Evolutionary conservation across 2,797 vertebrate species (phyloP).

Genomic region (Brotula barbata): DNA sequence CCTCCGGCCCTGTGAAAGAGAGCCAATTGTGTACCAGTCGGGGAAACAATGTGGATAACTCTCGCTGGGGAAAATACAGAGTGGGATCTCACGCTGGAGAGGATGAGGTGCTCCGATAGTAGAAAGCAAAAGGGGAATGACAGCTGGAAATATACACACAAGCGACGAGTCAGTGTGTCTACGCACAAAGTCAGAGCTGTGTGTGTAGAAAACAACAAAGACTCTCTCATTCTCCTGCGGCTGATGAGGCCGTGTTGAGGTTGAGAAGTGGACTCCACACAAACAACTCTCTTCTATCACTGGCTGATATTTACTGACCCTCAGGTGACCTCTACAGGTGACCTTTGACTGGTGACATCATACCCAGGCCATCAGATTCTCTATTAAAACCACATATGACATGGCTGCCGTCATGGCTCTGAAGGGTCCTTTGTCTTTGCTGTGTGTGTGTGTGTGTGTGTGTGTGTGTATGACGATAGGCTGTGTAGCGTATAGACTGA

Average conservation of each 20-base stretch:
- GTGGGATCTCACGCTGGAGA: not conserved
- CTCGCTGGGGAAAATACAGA: not conserved
- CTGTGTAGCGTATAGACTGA: not conserved
- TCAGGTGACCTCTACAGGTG: conserved; percentile 34
- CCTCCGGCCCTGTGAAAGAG: conserved; percentile 11
- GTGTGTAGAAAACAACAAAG: conserved; percentile 25
- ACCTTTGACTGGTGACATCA: conserved; percentile 49
- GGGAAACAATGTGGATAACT: conserved; percentile 15
- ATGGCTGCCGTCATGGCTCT: conserved; percentile 30
- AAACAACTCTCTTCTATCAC: conserved; percentile 23
- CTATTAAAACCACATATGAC: conserved; percentile 1
- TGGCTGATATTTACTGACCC: conserved; percentile 50
- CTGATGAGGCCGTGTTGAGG: not conserved
- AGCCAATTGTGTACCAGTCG: conserved; percentile 10
- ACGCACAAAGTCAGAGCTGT: conserved; percentile 18
- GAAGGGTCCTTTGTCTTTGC: conserved; percentile 46
- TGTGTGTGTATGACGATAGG: not conserved
- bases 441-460: not conserved
- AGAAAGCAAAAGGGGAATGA: not conserved
- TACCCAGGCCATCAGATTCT: conserved; percentile 7
- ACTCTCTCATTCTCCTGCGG: conserved; percentile 7
- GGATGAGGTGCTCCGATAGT: too few species aligned
- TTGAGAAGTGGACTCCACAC: conserved; percentile 12
- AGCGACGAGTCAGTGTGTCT: not conserved
- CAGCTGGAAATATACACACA: not conserved